These are phyloP conservation scores for Percopsis omiscomaycus DNA, from an alignment of 2,797 vertebrate genomes.

Conservation along the genomic window DNA sequence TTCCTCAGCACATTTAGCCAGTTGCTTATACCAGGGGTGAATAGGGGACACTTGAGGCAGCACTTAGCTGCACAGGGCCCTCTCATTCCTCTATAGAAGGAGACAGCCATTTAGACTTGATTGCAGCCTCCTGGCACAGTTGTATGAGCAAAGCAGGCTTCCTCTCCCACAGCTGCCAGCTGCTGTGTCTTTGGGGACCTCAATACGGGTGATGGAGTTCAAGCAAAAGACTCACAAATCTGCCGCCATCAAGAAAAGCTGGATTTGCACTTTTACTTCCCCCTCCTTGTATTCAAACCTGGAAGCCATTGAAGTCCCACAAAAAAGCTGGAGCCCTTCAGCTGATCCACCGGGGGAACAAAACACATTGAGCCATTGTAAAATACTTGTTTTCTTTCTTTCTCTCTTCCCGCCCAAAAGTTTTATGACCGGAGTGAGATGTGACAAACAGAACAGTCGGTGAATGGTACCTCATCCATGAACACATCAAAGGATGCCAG, in stretches of 20 bases:
- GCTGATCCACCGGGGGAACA: conserved; percentile 49
- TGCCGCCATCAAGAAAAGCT: conserved; percentile 64
- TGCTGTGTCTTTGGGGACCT: conserved; percentile 66
- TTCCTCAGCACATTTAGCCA: conserved; percentile 49
- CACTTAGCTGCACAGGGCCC: conserved; percentile 40
- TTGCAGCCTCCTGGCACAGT: conserved; percentile 55
- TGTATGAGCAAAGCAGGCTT: conserved; percentile 55
- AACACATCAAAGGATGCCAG: conserved; percentile 23
- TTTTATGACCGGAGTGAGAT: conserved; percentile 22
- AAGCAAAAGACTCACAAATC: conserved; percentile 67
- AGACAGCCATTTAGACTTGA: conserved; percentile 64
- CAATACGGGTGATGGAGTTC: conserved; percentile 63
- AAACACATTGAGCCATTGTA: conserved; percentile 57
- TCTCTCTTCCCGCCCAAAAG: conserved; percentile 17
- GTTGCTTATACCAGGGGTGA: conserved; percentile 37
- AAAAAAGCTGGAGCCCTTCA: conserved; percentile 45
- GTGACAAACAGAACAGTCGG: conserved; percentile 34
- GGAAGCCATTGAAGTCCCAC: conserved; percentile 64
- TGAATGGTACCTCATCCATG: conserved; percentile 36
- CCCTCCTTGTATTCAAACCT: conserved; percentile 54
- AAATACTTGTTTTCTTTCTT: conserved; percentile 31
- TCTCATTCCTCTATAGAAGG: conserved; percentile 50
- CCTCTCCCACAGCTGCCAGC: conserved; percentile 64
- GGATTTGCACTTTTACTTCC: conserved; percentile 72
- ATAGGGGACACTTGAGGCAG: conserved; percentile 47